A percentile compares a stretch with the other conserved stretches of the same genome.
These are phyloP conservation scores for Drosophila obscura DNA, from an alignment of 1,140 invertebrate species.

Conservation along the genomic window DNA sequence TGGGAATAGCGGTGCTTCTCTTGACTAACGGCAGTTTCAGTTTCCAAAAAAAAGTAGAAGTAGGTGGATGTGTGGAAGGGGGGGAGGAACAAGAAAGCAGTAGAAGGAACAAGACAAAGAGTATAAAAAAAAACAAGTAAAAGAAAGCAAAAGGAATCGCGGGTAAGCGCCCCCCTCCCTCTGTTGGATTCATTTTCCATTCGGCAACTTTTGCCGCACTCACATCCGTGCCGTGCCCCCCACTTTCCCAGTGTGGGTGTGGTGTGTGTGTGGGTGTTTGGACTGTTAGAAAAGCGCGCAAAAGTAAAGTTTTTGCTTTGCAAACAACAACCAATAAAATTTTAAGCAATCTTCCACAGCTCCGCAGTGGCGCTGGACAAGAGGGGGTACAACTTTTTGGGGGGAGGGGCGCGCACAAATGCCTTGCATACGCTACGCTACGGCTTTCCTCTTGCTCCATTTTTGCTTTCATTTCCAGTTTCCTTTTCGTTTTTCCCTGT, in stretches of 20 bases:
- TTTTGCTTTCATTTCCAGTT: conserved; percentile 29
- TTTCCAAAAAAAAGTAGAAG: conserved; percentile 33
- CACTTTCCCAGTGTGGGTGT: conserved; percentile 14
- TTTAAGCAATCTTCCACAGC: conserved; percentile 80
- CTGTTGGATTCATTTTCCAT: conserved; percentile 15
- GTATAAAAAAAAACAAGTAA: conserved; percentile 46
- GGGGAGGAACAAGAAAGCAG: conserved; percentile 5
- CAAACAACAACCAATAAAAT: conserved; percentile 82
- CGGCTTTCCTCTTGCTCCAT: conserved; percentile 15
- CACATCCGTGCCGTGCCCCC: not conserved
- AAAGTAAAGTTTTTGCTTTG: conserved; percentile 82
- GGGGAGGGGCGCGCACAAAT: conserved; percentile 12
- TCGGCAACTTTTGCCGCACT: conserved; percentile 61
- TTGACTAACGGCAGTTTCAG: conserved; percentile 73
- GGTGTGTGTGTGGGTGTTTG: conserved; percentile 40
- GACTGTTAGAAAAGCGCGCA: conserved; percentile 67
- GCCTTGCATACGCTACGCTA: conserved; percentile 55
- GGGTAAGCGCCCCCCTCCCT: no score
- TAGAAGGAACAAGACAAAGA: conserved; percentile 14
- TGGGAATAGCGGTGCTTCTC: conserved; percentile 23
- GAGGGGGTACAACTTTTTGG: conserved; percentile 30
- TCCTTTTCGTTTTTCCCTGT: conserved; percentile 4
- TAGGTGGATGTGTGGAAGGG: not conserved
- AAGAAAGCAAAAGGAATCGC: conserved; percentile 43
- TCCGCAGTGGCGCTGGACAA: conserved; percentile 13